phyloP scores from a whole-genome alignment of 1,140 invertebrate species.

The Hyles vespertilio region DNA sequence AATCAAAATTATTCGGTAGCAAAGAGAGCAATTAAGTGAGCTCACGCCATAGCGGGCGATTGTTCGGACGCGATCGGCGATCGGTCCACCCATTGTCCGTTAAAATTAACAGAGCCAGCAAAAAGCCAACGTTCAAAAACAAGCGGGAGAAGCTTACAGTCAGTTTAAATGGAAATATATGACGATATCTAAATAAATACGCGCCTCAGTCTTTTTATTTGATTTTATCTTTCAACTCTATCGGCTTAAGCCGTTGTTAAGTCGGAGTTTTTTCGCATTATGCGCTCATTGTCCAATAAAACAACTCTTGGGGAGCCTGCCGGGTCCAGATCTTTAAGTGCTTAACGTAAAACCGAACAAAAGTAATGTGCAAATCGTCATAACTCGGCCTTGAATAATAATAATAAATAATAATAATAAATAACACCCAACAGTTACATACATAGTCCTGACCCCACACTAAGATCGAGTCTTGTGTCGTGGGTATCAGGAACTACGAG shows the following conservation, averaged over 20 bases:
- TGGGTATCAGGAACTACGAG: too few species aligned
- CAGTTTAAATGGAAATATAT: conserved; percentile 6
- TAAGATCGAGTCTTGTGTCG: too few species aligned
- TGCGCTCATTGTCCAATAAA: too few species aligned
- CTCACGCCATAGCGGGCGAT: conserved; percentile 38
- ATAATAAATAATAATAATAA: too few species aligned
- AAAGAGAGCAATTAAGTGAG: conserved; percentile 56
- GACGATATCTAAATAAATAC: conserved; percentile 4
- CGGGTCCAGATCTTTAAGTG: not conserved
- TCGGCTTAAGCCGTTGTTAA: too few species aligned
- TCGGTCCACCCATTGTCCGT: conserved; percentile 46
- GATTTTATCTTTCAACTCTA: conserved; percentile 1
- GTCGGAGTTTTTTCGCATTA: too few species aligned
- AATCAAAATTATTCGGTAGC: conserved; percentile 44
- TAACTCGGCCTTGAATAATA: conserved; percentile 26
- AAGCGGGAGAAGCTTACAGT: conserved; percentile 5
- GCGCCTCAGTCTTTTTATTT: not conserved
- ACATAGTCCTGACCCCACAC: too few species aligned
- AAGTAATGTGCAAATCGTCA: conserved; percentile 2
- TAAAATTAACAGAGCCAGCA: conserved; percentile 50
- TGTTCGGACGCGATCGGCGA: conserved; percentile 42
- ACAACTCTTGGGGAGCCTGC: too few species aligned
- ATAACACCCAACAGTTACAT: too few species aligned
- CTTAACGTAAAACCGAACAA: conserved; percentile 3
- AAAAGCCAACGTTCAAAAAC: conserved; percentile 32